Evolutionary conservation across 2,797 vertebrate species (phyloP).

Genomic region (Cottoperca gobio): DNA sequence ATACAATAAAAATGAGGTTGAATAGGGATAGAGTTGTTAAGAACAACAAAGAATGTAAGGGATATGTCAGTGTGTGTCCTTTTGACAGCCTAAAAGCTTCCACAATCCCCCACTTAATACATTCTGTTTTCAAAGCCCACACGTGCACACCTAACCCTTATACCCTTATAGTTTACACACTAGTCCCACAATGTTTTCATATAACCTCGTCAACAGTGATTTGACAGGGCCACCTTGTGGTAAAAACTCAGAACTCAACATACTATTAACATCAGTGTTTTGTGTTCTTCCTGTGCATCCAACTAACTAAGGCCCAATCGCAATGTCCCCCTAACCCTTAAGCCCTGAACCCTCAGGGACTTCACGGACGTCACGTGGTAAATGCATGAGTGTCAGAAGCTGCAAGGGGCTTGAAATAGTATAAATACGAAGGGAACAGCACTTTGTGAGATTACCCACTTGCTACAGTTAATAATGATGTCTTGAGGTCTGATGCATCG

Average conservation of each 20-base stretch:
- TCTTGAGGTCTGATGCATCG: slow-evolving; percentile 92
- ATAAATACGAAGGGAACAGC: too few relatives aligned
- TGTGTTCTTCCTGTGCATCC: not conserved
- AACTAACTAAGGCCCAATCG: too few relatives aligned
- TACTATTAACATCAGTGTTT: not conserved
- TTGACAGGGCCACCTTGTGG: slow-evolving; percentile 62
- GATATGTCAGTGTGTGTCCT: not conserved
- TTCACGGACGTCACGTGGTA: too few relatives aligned
- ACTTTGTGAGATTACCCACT: slow-evolving; percentile 83
- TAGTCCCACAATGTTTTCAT: slow-evolving; percentile 2
- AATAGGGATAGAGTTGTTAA: not conserved
- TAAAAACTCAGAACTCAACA: slow-evolving; percentile 16
- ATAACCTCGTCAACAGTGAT: not conserved
- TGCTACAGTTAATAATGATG: slow-evolving; percentile 98
- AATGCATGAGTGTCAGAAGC: too few relatives aligned
- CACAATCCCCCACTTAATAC: not conserved
- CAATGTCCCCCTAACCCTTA: too few relatives aligned
- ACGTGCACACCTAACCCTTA: not conserved
- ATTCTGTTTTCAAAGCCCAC: not conserved
- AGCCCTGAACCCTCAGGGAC: too few relatives aligned
- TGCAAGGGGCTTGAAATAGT: too few relatives aligned
- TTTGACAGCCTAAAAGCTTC: not conserved
- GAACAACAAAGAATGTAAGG: slow-evolving; percentile 1
- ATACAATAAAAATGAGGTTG: not conserved
- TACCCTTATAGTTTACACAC: not conserved